Percentiles rank a stretch among this genome's conserved stretches.
These are phyloP conservation scores for Eucera pruinosa DNA, from an alignment of 2,888 invertebrate genomes.

Conservation along the genomic window DNA sequence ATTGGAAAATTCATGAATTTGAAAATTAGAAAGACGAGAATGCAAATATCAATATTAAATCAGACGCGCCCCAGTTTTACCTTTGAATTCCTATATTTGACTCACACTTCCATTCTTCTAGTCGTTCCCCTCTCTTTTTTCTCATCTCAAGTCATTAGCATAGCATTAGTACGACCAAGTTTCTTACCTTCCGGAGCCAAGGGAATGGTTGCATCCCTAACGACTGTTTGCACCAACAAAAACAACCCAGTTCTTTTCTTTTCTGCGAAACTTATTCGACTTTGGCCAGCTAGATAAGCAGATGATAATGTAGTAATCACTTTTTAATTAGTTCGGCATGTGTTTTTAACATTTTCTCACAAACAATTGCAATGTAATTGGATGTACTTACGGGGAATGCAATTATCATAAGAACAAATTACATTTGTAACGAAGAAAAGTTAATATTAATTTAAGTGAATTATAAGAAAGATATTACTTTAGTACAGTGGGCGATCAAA, in stretches of 20 bases:
- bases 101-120: neutral
- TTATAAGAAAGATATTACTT: too few relatives aligned
- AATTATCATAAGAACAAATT: too few relatives aligned
- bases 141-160: constrained; percentile 53
- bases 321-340: constrained; percentile 14
- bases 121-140: neutral
- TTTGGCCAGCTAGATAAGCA: constrained; percentile 7
- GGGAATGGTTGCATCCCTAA: constrained; percentile 50
- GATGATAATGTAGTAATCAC: constrained; percentile 10
- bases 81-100: constrained; percentile 16
- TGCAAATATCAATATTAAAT: constrained; percentile 13
- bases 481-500: too few relatives aligned
- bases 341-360: neutral
- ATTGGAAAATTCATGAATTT: too few relatives aligned
- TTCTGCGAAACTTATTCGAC: constrained; percentile 28
- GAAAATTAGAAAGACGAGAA: too few relatives aligned
- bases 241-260: constrained; percentile 30
- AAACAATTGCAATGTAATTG: too few relatives aligned
- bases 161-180: constrained; percentile 55
- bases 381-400: too few relatives aligned
- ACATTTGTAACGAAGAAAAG: neutral
- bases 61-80: neutral
- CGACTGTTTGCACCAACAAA: constrained; percentile 52
- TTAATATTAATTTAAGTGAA: neutral
- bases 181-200: constrained; percentile 47